These are phyloP conservation scores for Helarctos malayanus DNA, from an alignment of 2,797 vertebrate genomes.

Conservation along the genomic window DNA sequence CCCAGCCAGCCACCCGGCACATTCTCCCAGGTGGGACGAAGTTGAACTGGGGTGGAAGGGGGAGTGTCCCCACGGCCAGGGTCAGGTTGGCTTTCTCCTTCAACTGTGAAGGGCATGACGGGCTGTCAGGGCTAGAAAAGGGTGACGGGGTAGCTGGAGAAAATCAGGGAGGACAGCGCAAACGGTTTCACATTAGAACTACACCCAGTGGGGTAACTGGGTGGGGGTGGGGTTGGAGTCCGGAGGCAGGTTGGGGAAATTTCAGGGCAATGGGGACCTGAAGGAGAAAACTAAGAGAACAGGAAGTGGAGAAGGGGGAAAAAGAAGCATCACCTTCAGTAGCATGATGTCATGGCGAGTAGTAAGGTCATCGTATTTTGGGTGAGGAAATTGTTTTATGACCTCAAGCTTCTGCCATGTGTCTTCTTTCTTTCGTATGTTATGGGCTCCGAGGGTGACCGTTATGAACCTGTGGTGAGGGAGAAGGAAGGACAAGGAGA, in stretches of 20 bases:
- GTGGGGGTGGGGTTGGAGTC: fast-evolving
- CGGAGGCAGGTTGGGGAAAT: not conserved
- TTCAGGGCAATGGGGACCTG: not conserved
- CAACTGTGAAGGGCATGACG: slow-evolving; percentile 59
- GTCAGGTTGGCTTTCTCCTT: slow-evolving; percentile 74
- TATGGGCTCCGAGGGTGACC: slow-evolving; percentile 68
- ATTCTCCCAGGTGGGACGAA: not conserved
- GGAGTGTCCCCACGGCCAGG: slow-evolving; percentile 13
- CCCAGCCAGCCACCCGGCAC: slow-evolving; percentile 76
- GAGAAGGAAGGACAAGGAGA: not conserved
- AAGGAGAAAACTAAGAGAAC: not conserved
- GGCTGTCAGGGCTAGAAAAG: not conserved
- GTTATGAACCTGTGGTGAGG: slow-evolving; percentile 50
- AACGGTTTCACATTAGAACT: not conserved
- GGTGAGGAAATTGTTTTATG: slow-evolving; percentile 67
- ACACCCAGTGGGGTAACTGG: not conserved
- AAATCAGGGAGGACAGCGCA: not conserved
- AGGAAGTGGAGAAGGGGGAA: not conserved
- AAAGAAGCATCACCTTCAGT: slow-evolving; percentile 68
- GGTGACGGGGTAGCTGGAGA: not conserved
- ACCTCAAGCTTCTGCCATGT: slow-evolving; percentile 59
- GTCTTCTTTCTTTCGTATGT: slow-evolving; percentile 32
- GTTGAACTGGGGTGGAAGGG: slow-evolving; percentile 4
- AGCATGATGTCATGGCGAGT: slow-evolving; percentile 66
- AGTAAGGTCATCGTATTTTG: not conserved